Conservation (phyloP, 2,797 vertebrate genomes). For the Lagothrix lagotricha region DNA sequence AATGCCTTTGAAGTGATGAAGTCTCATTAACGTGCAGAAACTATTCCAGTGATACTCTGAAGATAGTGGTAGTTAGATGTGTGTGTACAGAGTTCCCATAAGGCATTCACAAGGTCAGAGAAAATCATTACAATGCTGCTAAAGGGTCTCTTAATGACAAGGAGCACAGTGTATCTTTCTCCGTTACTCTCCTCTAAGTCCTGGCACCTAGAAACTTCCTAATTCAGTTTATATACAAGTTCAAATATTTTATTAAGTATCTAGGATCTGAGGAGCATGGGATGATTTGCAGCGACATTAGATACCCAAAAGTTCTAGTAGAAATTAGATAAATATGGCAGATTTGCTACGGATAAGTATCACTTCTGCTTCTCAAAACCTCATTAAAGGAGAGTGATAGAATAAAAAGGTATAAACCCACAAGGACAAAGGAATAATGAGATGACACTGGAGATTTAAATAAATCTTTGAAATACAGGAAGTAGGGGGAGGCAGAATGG, state of each 20-base stretch:
- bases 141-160: background rate
- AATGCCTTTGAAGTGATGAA: constrained; percentile 54
- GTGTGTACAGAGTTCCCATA: background rate
- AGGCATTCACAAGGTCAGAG: background rate
- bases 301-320: background rate
- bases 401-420: background rate
- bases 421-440: background rate
- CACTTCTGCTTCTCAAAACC: background rate
- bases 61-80: background rate
- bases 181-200: background rate
- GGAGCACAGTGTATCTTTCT: background rate
- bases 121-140: background rate
- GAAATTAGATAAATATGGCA: background rate
- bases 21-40: constrained; percentile 71
- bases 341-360: background rate
- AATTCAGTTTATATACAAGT: background rate
- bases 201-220: background rate
- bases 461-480: background rate
- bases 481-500: background rate
- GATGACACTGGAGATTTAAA: background rate
- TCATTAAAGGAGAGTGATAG: background rate
- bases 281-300: background rate
- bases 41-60: constrained; percentile 68
- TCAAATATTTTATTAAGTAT: background rate
- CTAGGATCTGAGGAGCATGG: background rate